Evolutionary conservation across 2,113 vertebrate species (phyloP).

Genomic region (Hepsetus odoe): DNA sequence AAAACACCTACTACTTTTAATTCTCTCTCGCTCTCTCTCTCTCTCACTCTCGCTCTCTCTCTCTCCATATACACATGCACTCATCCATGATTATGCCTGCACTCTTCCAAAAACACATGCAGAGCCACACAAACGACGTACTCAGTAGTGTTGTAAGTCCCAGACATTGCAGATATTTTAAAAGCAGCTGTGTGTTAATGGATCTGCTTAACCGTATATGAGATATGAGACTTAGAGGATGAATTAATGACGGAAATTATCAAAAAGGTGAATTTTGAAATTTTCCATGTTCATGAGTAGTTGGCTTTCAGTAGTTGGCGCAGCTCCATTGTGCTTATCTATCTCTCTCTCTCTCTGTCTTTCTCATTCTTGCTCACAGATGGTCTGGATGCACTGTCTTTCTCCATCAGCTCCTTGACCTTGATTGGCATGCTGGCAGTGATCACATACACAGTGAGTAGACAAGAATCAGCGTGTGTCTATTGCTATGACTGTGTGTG

Average conservation of each 20-base stretch:
- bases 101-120: neutral
- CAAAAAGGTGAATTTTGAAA: constrained; percentile 15
- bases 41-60: neutral
- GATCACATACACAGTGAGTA: constrained; percentile 97
- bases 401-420: constrained; percentile 97
- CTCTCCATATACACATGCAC: neutral
- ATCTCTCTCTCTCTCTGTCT: constrained; percentile 40
- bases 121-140: neutral
- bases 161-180: neutral
- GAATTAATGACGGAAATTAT: constrained; percentile 2
- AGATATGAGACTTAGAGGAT: neutral
- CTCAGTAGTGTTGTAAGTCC: neutral
- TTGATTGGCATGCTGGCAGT: constrained; percentile 98
- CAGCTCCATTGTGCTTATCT: constrained; percentile 23
- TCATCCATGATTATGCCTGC: no score
- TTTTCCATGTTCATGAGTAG: constrained; percentile 9
- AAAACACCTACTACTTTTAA: constrained; percentile 49
- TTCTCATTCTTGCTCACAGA: constrained; percentile 71
- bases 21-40: neutral
- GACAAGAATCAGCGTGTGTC: constrained; percentile 13
- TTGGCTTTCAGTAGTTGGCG: constrained; percentile 17
- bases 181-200: neutral
- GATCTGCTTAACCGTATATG: neutral
- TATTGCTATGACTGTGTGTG: constrained; percentile 16
- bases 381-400: constrained; percentile 91